A percentile compares a stretch with the other conserved stretches of the same genome.
Evolutionary conservation across 1,140 invertebrate genomes (phyloP).

Genomic region (Tachypleus tridentatus): DNA sequence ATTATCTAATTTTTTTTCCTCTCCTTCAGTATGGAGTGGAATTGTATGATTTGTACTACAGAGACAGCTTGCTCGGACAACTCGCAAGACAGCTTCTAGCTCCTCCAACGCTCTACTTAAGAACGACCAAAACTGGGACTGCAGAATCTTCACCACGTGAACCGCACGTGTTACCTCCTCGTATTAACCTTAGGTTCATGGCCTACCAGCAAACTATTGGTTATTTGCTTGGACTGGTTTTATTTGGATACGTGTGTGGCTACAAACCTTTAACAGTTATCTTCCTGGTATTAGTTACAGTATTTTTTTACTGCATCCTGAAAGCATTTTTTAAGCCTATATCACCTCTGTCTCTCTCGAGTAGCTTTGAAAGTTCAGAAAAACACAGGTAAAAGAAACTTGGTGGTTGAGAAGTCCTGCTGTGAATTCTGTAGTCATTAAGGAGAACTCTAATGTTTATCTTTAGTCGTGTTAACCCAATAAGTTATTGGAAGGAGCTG

Average conservation of each 20-base stretch:
- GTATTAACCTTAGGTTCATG: constrained; percentile 52
- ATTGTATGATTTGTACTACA: constrained; percentile 47
- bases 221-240: constrained; percentile 16
- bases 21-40: constrained; percentile 46
- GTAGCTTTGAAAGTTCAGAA: no score
- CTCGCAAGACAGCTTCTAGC: constrained; percentile 49
- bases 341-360: no score
- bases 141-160: constrained; percentile 41
- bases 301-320: no score
- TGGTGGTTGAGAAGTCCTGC: no score
- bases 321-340: no score
- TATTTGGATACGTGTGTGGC: constrained; percentile 1
- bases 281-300: no score
- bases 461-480: no score
- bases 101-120: constrained; percentile 46
- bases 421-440: no score
- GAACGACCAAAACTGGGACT: constrained; percentile 43
- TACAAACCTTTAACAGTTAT: no score
- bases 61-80: constrained; percentile 47
- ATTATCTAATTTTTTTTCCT: constrained; percentile 27
- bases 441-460: no score
- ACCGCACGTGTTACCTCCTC: constrained; percentile 46
- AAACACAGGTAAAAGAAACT: no score
- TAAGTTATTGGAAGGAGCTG: no score
- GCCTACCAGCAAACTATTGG: constrained; percentile 49